Percentiles rank a stretch among this genome's conserved stretches.
Conservation (phyloP, 2,888 invertebrate genomes). For the Nephrocerus scutellatus region DNA sequence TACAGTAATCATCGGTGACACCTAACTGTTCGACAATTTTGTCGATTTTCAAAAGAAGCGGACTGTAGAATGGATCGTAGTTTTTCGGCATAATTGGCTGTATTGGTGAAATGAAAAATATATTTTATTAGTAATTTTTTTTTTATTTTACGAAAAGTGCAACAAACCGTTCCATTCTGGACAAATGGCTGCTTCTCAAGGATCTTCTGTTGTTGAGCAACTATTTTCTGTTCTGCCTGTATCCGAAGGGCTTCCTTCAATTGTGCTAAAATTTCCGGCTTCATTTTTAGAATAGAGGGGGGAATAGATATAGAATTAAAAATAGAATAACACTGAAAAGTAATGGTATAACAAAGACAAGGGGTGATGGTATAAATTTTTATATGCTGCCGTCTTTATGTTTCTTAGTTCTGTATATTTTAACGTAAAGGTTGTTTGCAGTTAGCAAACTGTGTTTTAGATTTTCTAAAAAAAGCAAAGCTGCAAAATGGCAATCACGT, state of each 20-base stretch:
- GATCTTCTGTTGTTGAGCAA: slow-evolving; percentile 56
- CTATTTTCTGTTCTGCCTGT: slow-evolving; percentile 53
- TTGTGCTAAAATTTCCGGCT: slow-evolving; percentile 49
- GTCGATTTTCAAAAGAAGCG: slow-evolving; percentile 71
- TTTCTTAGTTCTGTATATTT: too few species aligned
- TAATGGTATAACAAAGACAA: too few species aligned
- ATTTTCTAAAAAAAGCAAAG: too few species aligned
- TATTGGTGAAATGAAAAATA: slow-evolving; percentile 2
- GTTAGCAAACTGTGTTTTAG: too few species aligned
- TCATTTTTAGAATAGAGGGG: not conserved
- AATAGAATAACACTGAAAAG: too few species aligned
- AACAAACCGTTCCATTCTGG: slow-evolving; percentile 42
- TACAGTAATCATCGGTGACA: slow-evolving; percentile 64
- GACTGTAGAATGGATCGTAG: slow-evolving; percentile 65
- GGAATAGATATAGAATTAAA: not conserved
- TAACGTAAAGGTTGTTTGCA: too few species aligned
- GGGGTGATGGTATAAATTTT: too few species aligned
- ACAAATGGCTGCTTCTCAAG: slow-evolving; percentile 49
- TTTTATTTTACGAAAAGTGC: slow-evolving; percentile 1
- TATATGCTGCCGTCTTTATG: too few species aligned
- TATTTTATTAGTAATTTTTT: not conserved
- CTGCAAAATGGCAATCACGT: too few species aligned
- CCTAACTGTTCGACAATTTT: slow-evolving; percentile 64
- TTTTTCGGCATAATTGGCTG: slow-evolving; percentile 45
- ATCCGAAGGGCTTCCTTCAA: slow-evolving; percentile 54